Evolutionary conservation across 2,888 invertebrate species (phyloP).

Genomic region (Acleris cristana): DNA sequence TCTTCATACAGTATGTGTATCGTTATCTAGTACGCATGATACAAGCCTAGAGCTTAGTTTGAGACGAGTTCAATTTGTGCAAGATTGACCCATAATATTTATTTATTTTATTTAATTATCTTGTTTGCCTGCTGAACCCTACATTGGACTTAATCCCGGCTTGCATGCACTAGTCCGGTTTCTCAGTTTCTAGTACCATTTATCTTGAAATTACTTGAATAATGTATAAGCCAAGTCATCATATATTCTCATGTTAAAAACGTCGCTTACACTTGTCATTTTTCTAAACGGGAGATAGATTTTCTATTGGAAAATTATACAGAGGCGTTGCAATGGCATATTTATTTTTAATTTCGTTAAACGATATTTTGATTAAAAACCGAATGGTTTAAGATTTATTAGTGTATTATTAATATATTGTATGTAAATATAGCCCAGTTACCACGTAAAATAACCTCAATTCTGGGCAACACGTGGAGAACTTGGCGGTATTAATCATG

Average conservation of each 20-base stretch:
- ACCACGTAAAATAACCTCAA: constrained; percentile 19
- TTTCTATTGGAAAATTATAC: constrained; percentile 24
- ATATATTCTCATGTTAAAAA: constrained; percentile 31
- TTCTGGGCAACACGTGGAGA: constrained; percentile 4
- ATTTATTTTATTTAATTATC: too few species aligned
- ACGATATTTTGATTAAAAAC: too few species aligned
- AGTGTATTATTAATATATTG: constrained; percentile 5
- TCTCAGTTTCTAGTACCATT: constrained; percentile 13
- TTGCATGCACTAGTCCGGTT: too few species aligned
- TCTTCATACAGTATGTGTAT: too few species aligned
- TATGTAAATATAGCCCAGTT: constrained; percentile 20
- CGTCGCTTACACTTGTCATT: constrained; percentile 13
- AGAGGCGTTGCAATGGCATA: not conserved
- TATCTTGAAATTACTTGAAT: constrained; percentile 22
- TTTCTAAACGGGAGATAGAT: constrained; percentile 7
- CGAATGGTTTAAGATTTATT: constrained; percentile 9
- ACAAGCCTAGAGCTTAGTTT: too few species aligned
- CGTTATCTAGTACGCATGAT: too few species aligned
- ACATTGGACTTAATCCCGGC: too few species aligned
- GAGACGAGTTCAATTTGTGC: too few species aligned
- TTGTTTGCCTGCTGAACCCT: too few species aligned
- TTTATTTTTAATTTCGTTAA: too few species aligned
- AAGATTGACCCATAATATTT: too few species aligned
- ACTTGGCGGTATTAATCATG: constrained; percentile 11
- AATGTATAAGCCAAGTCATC: constrained; percentile 25